These are phyloP conservation scores for Atta cephalotes DNA, from an alignment of 1,140 invertebrate genomes.

Conservation along the genomic window DNA sequence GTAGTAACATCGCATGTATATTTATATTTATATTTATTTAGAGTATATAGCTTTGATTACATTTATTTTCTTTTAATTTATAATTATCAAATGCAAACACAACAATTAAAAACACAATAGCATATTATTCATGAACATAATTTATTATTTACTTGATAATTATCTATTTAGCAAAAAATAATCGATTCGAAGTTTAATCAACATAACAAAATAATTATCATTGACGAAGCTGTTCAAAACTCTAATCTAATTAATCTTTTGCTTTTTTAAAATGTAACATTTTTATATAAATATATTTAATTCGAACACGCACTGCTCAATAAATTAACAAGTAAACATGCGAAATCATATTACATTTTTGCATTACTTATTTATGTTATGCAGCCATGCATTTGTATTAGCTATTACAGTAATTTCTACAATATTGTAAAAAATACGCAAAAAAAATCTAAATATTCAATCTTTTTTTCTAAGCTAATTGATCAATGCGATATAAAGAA, in stretches of 20 bases:
- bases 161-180: background rate
- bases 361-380: background rate
- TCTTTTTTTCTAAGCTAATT: background rate
- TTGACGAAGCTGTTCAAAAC: background rate
- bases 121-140: background rate
- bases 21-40: background rate
- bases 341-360: background rate
- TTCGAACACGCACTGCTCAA: background rate
- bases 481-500: background rate
- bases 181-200: background rate
- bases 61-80: background rate
- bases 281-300: background rate
- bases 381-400: background rate
- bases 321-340: background rate
- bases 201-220: slow-evolving; percentile 18
- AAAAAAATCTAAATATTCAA: background rate
- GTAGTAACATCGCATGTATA: background rate
- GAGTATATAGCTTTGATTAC: background rate
- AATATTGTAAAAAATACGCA: background rate
- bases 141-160: background rate
- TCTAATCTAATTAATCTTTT: too few species aligned
- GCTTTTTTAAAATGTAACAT: background rate
- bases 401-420: background rate
- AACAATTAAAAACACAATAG: too few species aligned
- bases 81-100: background rate